Conservation (phyloP, 2,888 invertebrate genomes). For the Drosophila maculinotata region DNA sequence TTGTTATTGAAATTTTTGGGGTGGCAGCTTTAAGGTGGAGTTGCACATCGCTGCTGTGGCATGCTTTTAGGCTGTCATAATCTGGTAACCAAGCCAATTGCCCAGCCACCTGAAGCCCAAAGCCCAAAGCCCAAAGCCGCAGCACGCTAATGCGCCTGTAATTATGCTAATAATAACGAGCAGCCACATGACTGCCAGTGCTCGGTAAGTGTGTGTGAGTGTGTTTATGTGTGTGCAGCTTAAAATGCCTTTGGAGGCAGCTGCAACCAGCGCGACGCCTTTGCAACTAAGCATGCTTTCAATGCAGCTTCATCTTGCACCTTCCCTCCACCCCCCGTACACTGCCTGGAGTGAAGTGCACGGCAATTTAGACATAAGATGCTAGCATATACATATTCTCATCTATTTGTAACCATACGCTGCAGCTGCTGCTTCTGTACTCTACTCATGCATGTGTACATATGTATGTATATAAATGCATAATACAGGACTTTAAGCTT, state of each 20-base stretch:
- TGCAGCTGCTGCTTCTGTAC: constrained; percentile 26
- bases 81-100: constrained; percentile 60
- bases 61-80: constrained; percentile 61
- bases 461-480: not conserved
- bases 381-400: constrained; percentile 34
- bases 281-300: constrained; percentile 53
- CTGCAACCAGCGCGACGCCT: constrained; percentile 43
- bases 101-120: constrained; percentile 54
- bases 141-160: constrained; percentile 75
- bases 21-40: constrained; percentile 25
- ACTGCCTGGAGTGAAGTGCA: constrained; percentile 29
- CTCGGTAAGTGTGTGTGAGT: not conserved
- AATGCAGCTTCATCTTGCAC: constrained; percentile 20
- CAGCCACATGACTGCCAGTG: constrained; percentile 47
- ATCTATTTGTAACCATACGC: constrained; percentile 12
- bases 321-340: not conserved
- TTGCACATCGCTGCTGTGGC: constrained; percentile 15
- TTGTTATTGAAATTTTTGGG: not conserved
- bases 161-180: constrained; percentile 78
- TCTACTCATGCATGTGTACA: not conserved
- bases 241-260: constrained; percentile 51
- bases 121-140: constrained; percentile 51
- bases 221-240: constrained; percentile 25
- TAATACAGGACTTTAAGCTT: constrained; percentile 38
- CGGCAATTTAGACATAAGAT: constrained; percentile 48